Evolutionary conservation across 2,113 vertebrate species (phyloP).

Genomic region (Sinocyclocheilus rhinocerous): DNA sequence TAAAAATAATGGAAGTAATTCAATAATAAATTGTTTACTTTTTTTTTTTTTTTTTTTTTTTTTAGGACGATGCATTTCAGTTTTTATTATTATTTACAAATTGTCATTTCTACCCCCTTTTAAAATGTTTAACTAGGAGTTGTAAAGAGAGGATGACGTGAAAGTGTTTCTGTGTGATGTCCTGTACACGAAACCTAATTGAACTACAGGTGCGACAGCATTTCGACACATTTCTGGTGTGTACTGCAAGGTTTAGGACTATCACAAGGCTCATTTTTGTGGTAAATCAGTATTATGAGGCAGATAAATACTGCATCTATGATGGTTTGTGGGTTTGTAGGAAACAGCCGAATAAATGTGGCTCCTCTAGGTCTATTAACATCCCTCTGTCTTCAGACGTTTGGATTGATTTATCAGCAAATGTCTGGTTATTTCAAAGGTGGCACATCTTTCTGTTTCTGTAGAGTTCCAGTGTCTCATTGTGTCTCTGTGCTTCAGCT

Average conservation of each 20-base stretch:
- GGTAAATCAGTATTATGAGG: not conserved
- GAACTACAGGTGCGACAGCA: not conserved
- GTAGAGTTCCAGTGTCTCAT: no score
- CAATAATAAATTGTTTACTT: no score
- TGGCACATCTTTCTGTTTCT: not conserved
- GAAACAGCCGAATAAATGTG: not conserved
- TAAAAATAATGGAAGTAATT: not conserved
- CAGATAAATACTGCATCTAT: not conserved
- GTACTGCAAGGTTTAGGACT: not conserved
- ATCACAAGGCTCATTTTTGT: not conserved
- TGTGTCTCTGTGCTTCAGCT: not conserved
- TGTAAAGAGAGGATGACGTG: not conserved
- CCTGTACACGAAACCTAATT: not conserved
- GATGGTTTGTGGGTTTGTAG: not conserved
- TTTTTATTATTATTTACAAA: no score
- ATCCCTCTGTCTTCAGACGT: not conserved
- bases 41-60: no score
- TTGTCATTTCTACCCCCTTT: not conserved
- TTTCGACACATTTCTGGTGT: not conserved
- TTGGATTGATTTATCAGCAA: not conserved
- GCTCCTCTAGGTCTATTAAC: not conserved
- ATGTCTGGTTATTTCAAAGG: not conserved
- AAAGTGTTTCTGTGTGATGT: not conserved
- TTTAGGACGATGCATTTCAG: no score
- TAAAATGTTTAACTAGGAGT: not conserved